Percentiles rank a stretch among this genome's conserved stretches.
These are phyloP conservation scores for Mormyrops boulengeri DNA, from an alignment of 2,797 vertebrate genomes.

Conservation along the genomic window DNA sequence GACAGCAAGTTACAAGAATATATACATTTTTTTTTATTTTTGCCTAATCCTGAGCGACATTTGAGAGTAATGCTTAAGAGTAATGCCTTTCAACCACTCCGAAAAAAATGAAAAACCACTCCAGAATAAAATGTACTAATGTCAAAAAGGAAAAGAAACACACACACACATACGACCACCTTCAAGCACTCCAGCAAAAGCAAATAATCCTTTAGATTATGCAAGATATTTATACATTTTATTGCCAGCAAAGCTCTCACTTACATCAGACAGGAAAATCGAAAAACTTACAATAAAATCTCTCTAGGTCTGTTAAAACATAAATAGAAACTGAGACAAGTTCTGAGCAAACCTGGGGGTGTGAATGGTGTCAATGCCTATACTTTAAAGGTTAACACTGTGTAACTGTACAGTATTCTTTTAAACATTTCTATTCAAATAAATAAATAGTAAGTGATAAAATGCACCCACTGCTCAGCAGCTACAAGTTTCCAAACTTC, in stretches of 20 bases:
- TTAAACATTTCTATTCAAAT: neutral
- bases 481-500: neutral
- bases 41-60: conserved; percentile 53
- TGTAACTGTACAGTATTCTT: neutral
- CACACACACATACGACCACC: conserved; percentile 16
- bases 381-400: conserved; percentile 7
- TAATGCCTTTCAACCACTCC: conserved; percentile 57
- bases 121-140: conserved; percentile 51
- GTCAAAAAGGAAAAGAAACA: conserved; percentile 12
- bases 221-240: conserved; percentile 1
- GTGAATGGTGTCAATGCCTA: neutral
- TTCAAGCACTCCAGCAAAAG: conserved; percentile 45
- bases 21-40: conserved; percentile 16
- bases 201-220: conserved; percentile 1
- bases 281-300: conserved; percentile 12
- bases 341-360: neutral
- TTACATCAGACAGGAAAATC: conserved; percentile 6
- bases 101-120: conserved; percentile 43
- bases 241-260: neutral
- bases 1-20: neutral
- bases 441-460: neutral
- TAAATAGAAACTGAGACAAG: neutral
- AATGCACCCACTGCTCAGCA: neutral
- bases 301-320: neutral
- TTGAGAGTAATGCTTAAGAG: conserved; percentile 58